Evolutionary conservation across 1,140 invertebrate species (phyloP).

Genomic region (Eumaeus atala): DNA sequence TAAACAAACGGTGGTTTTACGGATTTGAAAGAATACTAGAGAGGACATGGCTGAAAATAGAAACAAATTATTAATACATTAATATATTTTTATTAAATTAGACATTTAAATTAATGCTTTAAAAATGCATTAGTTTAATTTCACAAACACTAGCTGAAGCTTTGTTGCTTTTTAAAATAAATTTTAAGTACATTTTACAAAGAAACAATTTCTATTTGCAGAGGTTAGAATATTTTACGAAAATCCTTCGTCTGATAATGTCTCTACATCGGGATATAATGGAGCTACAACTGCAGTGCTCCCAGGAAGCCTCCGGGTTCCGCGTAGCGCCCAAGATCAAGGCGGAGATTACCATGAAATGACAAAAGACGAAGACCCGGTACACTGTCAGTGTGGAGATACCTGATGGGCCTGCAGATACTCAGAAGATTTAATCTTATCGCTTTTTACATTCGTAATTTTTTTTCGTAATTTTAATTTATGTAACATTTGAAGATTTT

Average conservation of each 20-base stretch:
- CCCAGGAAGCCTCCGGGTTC: conserved; percentile 34
- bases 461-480: too few species aligned
- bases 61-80: too few species aligned
- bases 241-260: conserved; percentile 61
- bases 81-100: too few species aligned
- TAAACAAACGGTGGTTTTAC: too few species aligned
- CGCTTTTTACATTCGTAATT: too few species aligned
- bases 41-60: too few species aligned
- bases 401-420: neutral
- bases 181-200: neutral
- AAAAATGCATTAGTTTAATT: too few species aligned
- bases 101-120: too few species aligned
- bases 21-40: too few species aligned
- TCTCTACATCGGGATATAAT: conserved; percentile 59
- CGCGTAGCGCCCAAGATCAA: conserved; percentile 47
- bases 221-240: conserved; percentile 65
- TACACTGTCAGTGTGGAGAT: conserved; percentile 33
- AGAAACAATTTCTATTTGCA: conserved; percentile 33
- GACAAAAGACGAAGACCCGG: conserved; percentile 35
- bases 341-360: conserved; percentile 57
- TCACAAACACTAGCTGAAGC: neutral
- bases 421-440: too few species aligned
- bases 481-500: too few species aligned
- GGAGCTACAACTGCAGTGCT: conserved; percentile 50
- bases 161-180: neutral